These are phyloP conservation scores for Allolobophora icterica DNA, from an alignment of 2,888 invertebrate species.

Conservation along the genomic window DNA sequence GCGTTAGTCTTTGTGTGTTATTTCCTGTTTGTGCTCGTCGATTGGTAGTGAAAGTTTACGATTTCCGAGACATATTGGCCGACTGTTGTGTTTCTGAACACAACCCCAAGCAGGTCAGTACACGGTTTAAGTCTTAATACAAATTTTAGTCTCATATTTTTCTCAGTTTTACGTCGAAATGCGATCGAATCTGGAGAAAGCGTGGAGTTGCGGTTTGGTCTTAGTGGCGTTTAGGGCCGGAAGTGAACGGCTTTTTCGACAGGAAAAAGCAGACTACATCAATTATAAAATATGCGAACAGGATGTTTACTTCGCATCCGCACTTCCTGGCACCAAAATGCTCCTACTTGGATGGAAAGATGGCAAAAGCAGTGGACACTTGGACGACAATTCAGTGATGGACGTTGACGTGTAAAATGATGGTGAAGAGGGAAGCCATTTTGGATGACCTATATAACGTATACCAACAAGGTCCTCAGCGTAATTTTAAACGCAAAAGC, in stretches of 20 bases:
- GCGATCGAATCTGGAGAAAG: neutral
- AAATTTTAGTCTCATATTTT: neutral
- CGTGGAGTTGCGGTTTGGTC: neutral
- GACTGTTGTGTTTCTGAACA: constrained; percentile 17
- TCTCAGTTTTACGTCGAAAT: neutral
- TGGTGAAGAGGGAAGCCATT: constrained; percentile 26
- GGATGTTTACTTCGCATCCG: neutral
- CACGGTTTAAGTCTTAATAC: neutral
- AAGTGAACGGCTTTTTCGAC: constrained; percentile 44
- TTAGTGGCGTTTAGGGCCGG: constrained; percentile 33
- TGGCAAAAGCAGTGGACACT: neutral
- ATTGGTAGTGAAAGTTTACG: neutral
- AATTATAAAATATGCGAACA: constrained; percentile 23
- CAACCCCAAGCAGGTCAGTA: neutral
- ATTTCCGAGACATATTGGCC: neutral
- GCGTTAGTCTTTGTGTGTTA: constrained; percentile 24
- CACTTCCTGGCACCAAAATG: constrained; percentile 27
- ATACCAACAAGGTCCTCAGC: neutral
- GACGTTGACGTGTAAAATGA: constrained; percentile 4
- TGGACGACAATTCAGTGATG: neutral
- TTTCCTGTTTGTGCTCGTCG: constrained; percentile 22
- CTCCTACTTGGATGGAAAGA: neutral
- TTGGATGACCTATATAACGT: constrained; percentile 27
- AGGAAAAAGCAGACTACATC: constrained; percentile 45
- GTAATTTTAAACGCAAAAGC: neutral